Conservation (phyloP, 2,888 invertebrate species). For the Elmis aenea region DNA sequence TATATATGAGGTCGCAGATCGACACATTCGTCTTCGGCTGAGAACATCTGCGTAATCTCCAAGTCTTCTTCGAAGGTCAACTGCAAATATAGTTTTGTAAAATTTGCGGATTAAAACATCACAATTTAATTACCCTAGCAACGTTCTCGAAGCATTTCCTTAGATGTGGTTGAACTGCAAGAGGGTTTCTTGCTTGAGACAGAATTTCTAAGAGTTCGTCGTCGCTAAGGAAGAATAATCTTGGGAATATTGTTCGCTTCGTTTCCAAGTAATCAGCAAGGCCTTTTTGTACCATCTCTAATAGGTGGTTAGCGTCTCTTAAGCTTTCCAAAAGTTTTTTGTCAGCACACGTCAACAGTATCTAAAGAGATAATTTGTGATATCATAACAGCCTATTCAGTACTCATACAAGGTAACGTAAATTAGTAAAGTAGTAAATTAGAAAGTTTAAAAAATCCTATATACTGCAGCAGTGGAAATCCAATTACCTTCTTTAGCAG, state of each 20-base stretch:
- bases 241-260: constrained; percentile 68
- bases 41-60: constrained; percentile 68
- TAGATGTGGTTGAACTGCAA: constrained; percentile 75
- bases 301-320: constrained; percentile 61
- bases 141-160: constrained; percentile 80
- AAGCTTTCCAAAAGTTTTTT: constrained; percentile 63
- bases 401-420: too few relatives aligned
- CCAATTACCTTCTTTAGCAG: too few relatives aligned
- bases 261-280: constrained; percentile 73
- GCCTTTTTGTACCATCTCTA: constrained; percentile 71
- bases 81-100: constrained; percentile 34
- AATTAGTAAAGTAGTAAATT: too few relatives aligned
- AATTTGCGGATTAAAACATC: background rate
- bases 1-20: constrained; percentile 60
- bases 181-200: constrained; percentile 72
- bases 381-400: too few relatives aligned
- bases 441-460: too few relatives aligned
- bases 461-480: too few relatives aligned
- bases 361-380: constrained; percentile 46
- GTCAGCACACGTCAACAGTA: constrained; percentile 61
- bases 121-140: constrained; percentile 49
- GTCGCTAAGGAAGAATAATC: constrained; percentile 79
- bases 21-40: constrained; percentile 71
- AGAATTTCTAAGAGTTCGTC: constrained; percentile 77
- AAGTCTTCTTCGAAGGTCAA: constrained; percentile 66